Evolutionary conservation across 2,888 invertebrate species (phyloP), one percentile per base, ranked within the genome.

Genomic region (Harpalus rubripes): DNA sequence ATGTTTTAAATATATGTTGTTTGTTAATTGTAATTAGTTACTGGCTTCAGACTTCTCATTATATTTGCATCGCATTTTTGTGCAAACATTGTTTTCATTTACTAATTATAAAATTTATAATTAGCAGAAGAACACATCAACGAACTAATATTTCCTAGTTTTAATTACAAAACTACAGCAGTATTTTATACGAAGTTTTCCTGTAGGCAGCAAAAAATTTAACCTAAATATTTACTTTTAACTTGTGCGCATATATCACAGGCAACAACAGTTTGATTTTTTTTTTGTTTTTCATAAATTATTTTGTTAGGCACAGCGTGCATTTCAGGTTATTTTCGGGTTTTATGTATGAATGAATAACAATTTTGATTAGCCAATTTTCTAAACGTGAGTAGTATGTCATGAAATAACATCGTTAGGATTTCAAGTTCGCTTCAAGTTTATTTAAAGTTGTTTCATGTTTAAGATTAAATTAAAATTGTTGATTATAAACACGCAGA

Each of bases 401-500:
- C 68, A 68, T 68, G 39, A 39, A 68, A 68, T 68, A 26, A 68
- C 10, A 39, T 68, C 39, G 68, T 68, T 63, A 68, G 68, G 0
- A 12, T 39, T 68, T 68, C 68, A 68, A 68, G 68, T 68, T 68
- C 68, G 39, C 68, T 68, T 68, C n/a, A 68, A 68, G 68, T 68
- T 68, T 68, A 68, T 68, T 68, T 68, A 39, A 68, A 68, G 68
- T 68, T 68, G 68, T 68, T 68, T 68, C 68, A 68, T 32, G 68
- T 32, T 68, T 4, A 15, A 68, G 32, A 68, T 68, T 68, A 68
- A 68, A 68, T 68, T 68, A 68, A 39, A 68, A 68, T 68, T 15
- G 32, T 15, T 15, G 68, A 32, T 68, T 39, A 32, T 68, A 68
- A 68, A 68, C 68, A 68, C 68, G 68, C 7, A 63, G n/a, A 39